Evolutionary conservation across 2,797 vertebrate genomes (phyloP), one percentile per base, ranked within the genome.

Genomic region (Epinephelus awoara): DNA sequence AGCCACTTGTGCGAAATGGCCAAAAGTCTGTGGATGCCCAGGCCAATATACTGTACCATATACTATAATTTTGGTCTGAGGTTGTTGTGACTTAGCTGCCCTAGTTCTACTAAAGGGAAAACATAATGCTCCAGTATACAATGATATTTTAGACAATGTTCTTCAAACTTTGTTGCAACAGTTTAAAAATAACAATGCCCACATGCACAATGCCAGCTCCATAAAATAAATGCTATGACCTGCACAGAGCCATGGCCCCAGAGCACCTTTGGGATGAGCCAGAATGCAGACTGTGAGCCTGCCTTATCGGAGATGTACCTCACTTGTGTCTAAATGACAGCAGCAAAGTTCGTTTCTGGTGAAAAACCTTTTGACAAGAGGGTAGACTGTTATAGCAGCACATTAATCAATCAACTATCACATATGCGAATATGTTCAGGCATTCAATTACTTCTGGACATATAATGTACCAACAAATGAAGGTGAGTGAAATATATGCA

Each of bases 141-240:
- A 38, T 34, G 19, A 40, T 52, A 50, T 50, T 58, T 34, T 29
- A 40, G 47, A 21, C 4, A 44, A 9, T 38, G 52, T 19, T 52
- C 12, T 57, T 66, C 15, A 17, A 34, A 38, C 54, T 59, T 18
- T 66, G 55, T 54, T 54, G 27, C 38, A 46, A 44, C 61, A 64
- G 12, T 52, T 40, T 71, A 19, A 51, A 18, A 18, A 56, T 10
- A 19, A 46, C 68, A 78, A 10, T 23, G n/a, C 5, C 19, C 52
- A 5, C 3, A 5, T 1, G 9, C 21, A 52, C 47, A 52, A 44
- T 47, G 40, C 12, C 64, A 59, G 18, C 47, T 25, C 17, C 27
- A 68, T 14, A 23, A 63, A 70, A 44, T 23, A 65, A 52, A 29
- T 18, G 21, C 14, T 51, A n/a, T 8, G 1, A 14, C 9, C 23